Evolutionary conservation across 1,140 invertebrate species (phyloP).

Genomic region (Drosophila sp.): DNA sequence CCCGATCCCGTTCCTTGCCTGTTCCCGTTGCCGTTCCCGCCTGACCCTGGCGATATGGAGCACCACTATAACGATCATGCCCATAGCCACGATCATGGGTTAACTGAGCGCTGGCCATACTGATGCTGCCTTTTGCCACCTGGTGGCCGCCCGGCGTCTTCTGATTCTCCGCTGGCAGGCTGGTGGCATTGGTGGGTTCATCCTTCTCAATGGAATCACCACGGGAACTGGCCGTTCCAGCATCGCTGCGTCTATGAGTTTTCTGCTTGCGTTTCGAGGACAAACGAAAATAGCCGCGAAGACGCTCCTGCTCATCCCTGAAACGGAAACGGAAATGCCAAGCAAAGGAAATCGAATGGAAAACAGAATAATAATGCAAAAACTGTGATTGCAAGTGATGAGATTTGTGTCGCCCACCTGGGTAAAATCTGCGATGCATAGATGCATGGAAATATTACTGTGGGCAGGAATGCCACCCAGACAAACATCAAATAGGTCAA

Average conservation of each 20-base stretch:
- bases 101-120: background rate
- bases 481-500: constrained; percentile 88
- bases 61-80: constrained; percentile 61
- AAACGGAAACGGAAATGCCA: background rate
- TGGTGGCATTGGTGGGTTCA: constrained; percentile 63
- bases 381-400: too few species aligned
- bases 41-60: constrained; percentile 50
- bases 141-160: background rate
- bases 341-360: background rate
- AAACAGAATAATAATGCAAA: too few species aligned
- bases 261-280: constrained; percentile 68
- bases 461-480: constrained; percentile 89
- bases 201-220: constrained; percentile 79
- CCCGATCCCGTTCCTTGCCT: constrained; percentile 27
- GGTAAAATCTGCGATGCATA: constrained; percentile 88
- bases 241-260: constrained; percentile 58
- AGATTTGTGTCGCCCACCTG: constrained; percentile 82
- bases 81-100: constrained; percentile 46
- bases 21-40: background rate
- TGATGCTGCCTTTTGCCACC: constrained; percentile 11
- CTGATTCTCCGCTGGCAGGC: constrained; percentile 17
- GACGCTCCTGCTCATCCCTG: constrained; percentile 86
- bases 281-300: constrained; percentile 87
- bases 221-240: constrained; percentile 35
- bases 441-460: constrained; percentile 86